Evolutionary conservation across 2,888 invertebrate genomes (phyloP), one percentile per base, ranked within the genome.

Genomic region (Aphodius granarius): DNA sequence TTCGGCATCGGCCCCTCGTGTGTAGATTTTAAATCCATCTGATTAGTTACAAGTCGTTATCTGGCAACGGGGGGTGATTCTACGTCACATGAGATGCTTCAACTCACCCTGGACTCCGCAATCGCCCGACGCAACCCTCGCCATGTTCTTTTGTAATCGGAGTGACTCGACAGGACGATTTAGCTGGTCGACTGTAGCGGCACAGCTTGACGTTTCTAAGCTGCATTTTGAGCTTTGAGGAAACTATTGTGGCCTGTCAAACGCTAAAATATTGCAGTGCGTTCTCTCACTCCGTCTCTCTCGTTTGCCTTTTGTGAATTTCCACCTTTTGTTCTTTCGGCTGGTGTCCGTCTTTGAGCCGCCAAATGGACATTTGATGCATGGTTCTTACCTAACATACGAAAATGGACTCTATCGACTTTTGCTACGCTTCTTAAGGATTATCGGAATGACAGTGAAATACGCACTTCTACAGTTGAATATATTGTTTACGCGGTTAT

Each of bases 261-360:
- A 84, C 83, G 82, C 83, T 85, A 83, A 86, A 84, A 84, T 86
- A 86, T 86, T 86, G 85, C 85, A 81, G 83, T 85, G 85, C 83
- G 83, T 83, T 82, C 84, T 83, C 80, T 84, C 84, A 82, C 82
- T 80, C 74, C n/a, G n/a, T 82, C 82, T 80, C 71, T 73, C 73
- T 43, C 43, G 43, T 13, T 43, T 13, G 43, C 43, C 43, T 43
- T 63, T 66, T 78, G 78, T 76, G 75, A 76, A 78, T 79, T 79
- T 75, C 63, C 9, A 43, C 43, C 77, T 78, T 78, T 81, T 81
- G 79, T 81, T 81, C 79, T 78, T 78, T 73, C 68, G 68, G 43
- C 43, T 43, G 43, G 43, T 43, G 43, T 43, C 43, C 43, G 43
- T 43, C 43, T 43, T 43, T 43, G 43, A 43, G 43, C 43, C 43